Conservation (phyloP, 1,140 invertebrate species). For the Heliconius congener region DNA sequence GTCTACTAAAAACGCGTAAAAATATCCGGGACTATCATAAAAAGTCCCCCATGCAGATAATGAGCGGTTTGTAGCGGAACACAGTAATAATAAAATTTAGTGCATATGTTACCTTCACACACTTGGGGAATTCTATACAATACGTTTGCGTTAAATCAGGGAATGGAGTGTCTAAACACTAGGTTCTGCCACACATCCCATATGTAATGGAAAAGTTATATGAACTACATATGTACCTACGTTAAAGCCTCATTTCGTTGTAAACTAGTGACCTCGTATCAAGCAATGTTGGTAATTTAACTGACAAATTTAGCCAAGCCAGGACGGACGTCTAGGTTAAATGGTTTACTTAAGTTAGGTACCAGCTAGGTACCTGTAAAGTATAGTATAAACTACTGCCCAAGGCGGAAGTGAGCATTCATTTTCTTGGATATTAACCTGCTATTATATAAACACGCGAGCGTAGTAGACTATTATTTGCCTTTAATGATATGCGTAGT, state of each 20-base stretch:
- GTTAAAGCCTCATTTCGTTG: not conserved
- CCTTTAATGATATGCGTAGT: not conserved
- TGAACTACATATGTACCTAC: too few relatives aligned
- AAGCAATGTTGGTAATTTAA: not conserved
- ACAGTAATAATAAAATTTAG: too few relatives aligned
- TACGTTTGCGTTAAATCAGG: too few relatives aligned
- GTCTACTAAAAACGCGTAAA: too few relatives aligned
- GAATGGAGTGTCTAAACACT: too few relatives aligned
- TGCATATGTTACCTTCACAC: too few relatives aligned
- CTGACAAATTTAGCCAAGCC: not conserved
- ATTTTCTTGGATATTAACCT: not conserved
- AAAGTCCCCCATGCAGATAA: too few relatives aligned
- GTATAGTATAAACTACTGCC: not conserved
- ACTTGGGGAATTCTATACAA: too few relatives aligned
- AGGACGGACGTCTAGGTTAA: not conserved
- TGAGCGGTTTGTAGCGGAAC: too few relatives aligned
- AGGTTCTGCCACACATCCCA: too few relatives aligned
- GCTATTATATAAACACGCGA: constrained; percentile 12
- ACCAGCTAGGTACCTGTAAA: not conserved
- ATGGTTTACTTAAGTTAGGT: not conserved
- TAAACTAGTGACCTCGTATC: not conserved
- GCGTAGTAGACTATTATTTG: not conserved
- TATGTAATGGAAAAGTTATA: too few relatives aligned
- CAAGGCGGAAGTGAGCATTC: constrained; percentile 2
- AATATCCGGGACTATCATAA: too few relatives aligned